Conservation (phyloP, 2,888 invertebrate species). For the Isoperla grammatica region DNA sequence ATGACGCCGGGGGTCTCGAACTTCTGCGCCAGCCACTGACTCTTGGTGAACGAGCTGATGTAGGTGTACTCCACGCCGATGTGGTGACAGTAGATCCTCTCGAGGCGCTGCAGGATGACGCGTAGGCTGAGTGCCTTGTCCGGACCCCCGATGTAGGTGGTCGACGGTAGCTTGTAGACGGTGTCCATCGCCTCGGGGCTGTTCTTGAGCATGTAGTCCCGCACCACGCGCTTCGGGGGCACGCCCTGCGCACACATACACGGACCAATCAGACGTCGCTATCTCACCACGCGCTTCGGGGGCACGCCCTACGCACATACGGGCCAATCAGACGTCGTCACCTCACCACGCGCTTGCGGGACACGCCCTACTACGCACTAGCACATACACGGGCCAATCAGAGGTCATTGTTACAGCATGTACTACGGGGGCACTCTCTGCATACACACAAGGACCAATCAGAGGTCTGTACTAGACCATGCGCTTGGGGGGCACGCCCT, state of each 20-base stretch:
- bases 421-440: too few species aligned
- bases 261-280: too few species aligned
- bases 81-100: slow-evolving; percentile 61
- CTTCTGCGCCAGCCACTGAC: slow-evolving; percentile 61
- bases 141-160: slow-evolving; percentile 62
- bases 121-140: slow-evolving; percentile 54
- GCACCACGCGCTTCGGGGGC: slow-evolving; percentile 35
- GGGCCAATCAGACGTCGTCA: too few species aligned
- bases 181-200: slow-evolving; percentile 57
- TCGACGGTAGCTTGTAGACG: slow-evolving; percentile 59
- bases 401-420: too few species aligned
- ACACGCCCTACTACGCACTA: too few species aligned
- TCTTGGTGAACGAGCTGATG: slow-evolving; percentile 60
- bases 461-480: slow-evolving; percentile 38
- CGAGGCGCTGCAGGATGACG: slow-evolving; percentile 62
- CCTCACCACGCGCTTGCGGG: slow-evolving; percentile 35
- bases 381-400: too few species aligned
- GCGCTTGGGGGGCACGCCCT: slow-evolving; percentile 28
- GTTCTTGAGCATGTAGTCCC: slow-evolving; percentile 36
- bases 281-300: slow-evolving; percentile 35
- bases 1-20: slow-evolving; percentile 60
- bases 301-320: slow-evolving; percentile 16
- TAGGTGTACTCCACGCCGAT: slow-evolving; percentile 77
- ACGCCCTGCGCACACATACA: slow-evolving; percentile 2
- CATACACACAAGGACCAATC: too few species aligned